phyloP scores from a whole-genome alignment of 2,113 vertebrate genomes.

The Australoheros scitulus region DNA sequence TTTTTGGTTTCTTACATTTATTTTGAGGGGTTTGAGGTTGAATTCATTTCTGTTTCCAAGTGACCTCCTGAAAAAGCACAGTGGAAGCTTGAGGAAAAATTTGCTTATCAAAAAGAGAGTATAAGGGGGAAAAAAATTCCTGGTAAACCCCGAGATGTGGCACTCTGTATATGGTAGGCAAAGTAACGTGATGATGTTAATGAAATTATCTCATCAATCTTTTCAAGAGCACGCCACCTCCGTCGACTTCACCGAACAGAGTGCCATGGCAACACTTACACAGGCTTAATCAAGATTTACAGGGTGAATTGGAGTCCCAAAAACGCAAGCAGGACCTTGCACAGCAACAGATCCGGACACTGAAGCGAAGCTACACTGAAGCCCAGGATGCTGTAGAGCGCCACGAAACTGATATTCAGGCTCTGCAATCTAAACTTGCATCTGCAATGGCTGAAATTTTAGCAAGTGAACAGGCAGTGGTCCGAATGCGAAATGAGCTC shows the following conservation, averaged over 20 bases:
- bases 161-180: constrained; percentile 82
- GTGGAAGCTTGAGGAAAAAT: constrained; percentile 68
- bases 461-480: constrained; percentile 89
- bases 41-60: constrained; percentile 35
- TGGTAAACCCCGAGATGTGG: constrained; percentile 88
- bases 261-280: constrained; percentile 91
- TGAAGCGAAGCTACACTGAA: constrained; percentile 91
- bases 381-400: constrained; percentile 89
- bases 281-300: constrained; percentile 92
- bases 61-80: constrained; percentile 80
- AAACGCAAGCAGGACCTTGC: constrained; percentile 89
- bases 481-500: constrained; percentile 89
- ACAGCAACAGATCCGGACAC: constrained; percentile 88
- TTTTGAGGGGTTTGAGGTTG: neutral
- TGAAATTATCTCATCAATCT: constrained; percentile 91
- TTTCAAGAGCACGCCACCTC: constrained; percentile 87
- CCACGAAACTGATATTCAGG: constrained; percentile 89
- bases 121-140: constrained; percentile 28
- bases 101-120: neutral
- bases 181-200: constrained; percentile 87
- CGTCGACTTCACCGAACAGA: constrained; percentile 83
- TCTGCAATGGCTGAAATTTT: constrained; percentile 88
- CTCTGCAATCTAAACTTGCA: constrained; percentile 87
- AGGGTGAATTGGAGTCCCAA: constrained; percentile 89
- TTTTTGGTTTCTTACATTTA: neutral